Evolutionary conservation across 2,888 invertebrate species (phyloP).

Genomic region (Orgyia antiqua): DNA sequence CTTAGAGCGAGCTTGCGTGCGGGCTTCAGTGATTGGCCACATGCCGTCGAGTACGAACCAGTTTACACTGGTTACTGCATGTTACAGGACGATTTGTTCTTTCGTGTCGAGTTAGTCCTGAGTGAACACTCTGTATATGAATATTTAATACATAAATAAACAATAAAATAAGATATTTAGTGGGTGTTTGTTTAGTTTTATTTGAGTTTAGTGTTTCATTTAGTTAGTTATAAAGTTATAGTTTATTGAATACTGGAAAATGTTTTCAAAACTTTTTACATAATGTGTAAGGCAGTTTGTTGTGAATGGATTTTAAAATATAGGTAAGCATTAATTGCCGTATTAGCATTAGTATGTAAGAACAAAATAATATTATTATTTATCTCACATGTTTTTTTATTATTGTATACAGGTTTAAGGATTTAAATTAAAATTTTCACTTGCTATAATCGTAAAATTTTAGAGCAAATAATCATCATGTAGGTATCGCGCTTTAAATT

Average conservation of each 20-base stretch:
- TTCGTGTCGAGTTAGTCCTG: slow-evolving; percentile 6
- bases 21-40: slow-evolving; percentile 67
- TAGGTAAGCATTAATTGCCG: slow-evolving; percentile 17
- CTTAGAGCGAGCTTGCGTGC: slow-evolving; percentile 49
- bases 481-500: no score
- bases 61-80: slow-evolving; percentile 21
- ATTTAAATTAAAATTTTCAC: no score
- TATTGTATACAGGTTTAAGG: no score
- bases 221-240: slow-evolving; percentile 9
- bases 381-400: no score
- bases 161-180: no score
- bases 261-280: slow-evolving; percentile 17
- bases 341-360: no score
- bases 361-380: no score
- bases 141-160: slow-evolving; percentile 12
- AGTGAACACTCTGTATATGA: slow-evolving; percentile 18
- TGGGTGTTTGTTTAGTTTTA: slow-evolving; percentile 14
- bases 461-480: no score
- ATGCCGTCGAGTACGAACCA: slow-evolving; percentile 40
- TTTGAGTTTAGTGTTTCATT: slow-evolving; percentile 15
- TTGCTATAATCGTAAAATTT: no score
- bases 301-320: slow-evolving; percentile 18
- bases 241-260: neutral
- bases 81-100: no score
- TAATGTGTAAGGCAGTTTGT: slow-evolving; percentile 13